phyloP scores from a whole-genome alignment of 2,888 invertebrate genomes.

The Tiphia femorata region DNA sequence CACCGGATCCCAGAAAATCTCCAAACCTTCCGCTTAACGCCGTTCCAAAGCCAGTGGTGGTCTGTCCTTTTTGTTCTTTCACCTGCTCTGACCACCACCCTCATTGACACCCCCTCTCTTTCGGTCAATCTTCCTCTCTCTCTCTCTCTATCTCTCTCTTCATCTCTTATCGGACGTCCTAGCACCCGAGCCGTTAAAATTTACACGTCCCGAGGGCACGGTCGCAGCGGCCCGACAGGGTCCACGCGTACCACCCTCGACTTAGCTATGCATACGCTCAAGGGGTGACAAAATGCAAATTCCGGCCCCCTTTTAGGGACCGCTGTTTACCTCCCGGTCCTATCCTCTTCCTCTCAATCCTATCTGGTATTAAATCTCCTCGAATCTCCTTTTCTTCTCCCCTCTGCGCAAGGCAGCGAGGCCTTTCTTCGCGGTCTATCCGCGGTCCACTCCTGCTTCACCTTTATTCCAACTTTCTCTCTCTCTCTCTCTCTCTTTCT shows the following conservation, averaged over 20 bases:
- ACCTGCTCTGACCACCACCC: too few species aligned
- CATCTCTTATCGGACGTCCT: conserved; percentile 12
- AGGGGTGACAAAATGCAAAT: conserved; percentile 61
- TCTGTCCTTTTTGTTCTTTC: too few species aligned
- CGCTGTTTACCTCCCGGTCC: conserved; percentile 57
- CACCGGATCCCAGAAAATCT: too few species aligned
- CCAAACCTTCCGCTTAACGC: too few species aligned
- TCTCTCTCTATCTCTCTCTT: too few species aligned
- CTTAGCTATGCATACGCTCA: conserved; percentile 54
- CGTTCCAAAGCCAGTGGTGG: too few species aligned
- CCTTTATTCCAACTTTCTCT: neutral
- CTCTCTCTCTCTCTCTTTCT: neutral
- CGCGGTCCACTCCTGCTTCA: neutral
- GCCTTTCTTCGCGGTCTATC: neutral
- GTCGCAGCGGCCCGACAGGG: conserved; percentile 22
- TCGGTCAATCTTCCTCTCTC: too few species aligned
- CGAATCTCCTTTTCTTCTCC: conserved; percentile 52
- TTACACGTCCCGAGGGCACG: conserved; percentile 44
- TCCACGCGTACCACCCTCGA: conserved; percentile 19
- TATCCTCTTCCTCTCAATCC: conserved; percentile 54
- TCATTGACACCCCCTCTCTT: too few species aligned
- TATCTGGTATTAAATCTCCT: conserved; percentile 66
- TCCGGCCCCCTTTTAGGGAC: conserved; percentile 40
- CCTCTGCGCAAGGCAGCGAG: neutral
- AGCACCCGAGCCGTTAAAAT: conserved; percentile 46